Evolutionary conservation across 2,113 vertebrate species (phyloP).

Genomic region (Malurus elegans): DNA sequence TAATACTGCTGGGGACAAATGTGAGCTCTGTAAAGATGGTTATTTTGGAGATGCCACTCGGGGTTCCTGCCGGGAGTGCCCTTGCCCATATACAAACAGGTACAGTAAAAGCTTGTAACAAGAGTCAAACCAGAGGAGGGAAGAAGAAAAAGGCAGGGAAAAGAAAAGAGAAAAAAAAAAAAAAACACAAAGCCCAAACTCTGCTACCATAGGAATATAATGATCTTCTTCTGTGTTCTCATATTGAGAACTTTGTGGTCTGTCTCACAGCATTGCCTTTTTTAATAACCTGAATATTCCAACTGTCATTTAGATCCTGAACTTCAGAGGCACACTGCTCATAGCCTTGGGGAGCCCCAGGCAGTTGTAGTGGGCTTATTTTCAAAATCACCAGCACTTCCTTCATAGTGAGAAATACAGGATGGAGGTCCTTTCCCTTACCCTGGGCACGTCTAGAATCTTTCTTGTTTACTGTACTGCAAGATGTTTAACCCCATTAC

Average conservation of each 20-base stretch:
- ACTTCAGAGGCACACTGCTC: background rate
- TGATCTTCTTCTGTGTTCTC: background rate
- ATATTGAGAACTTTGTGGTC: background rate
- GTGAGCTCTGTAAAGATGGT: conserved; percentile 88
- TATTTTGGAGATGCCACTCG: conserved; percentile 79
- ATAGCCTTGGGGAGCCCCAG: background rate
- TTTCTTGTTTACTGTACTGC: background rate
- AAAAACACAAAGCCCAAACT: background rate
- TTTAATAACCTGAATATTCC: background rate
- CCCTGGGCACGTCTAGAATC: background rate
- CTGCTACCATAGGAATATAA: background rate
- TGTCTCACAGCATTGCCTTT: background rate
- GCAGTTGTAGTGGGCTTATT: background rate
- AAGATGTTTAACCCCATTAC: background rate
- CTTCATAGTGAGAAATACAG: background rate
- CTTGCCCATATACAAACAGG: conserved; percentile 87
- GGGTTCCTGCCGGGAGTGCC: conserved; percentile 80
- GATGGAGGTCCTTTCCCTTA: background rate
- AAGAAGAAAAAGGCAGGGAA: rapidly evolving
- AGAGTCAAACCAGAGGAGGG: background rate
- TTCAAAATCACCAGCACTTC: background rate
- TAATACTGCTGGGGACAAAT: conserved; percentile 86
- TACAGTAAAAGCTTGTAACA: conserved; percentile 35
- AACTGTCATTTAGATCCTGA: background rate
- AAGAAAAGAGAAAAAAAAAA: rapidly evolving